Base-by-base conservation (phyloP, 2,113 vertebrate genomes). In the Okapia johnstoni region DNA sequence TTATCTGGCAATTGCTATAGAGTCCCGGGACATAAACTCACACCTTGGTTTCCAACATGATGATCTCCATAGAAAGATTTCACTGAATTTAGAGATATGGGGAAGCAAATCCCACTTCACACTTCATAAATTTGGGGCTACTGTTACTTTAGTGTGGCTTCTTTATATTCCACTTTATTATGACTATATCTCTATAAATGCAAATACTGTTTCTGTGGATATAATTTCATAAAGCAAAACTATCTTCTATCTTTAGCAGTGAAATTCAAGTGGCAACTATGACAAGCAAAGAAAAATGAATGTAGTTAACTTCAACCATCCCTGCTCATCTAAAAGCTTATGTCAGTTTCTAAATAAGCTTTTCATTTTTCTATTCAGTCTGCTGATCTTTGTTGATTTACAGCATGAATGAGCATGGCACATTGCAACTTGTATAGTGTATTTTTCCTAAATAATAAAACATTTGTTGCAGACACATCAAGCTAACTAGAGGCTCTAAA, bases 341-440 rank as follows among this genome's bases (percentile, higher is more conserved):
- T 99, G 99, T 98, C 99, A 98, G 96, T 98, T 99, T 98, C 98
- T 99, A 99, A 99, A 99, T 98, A 99, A 99, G 99, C 99, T 99
- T 99, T 99, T 99, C 99, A 99, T 99, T 99, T 99, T 98, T 98
- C 98, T 98, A 98, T 99, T 99, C 98, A 99, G 98, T 98, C 98
- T 98, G 98, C 98, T 99, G 99, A 99, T 99, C 99, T 99, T 98
- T 98, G 99, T 98, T 99, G 99, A 99, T 99, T 99, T 99, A 99
- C 98, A 98, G 98, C 98, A 98, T 99, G 98, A 99, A 98, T 98
- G 98, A 99, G 98, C 98, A 98, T 98, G 98, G 98, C 98, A 98
- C 98, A 96, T 89, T 97, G 98, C 97, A 98, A 98, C 98, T 98
- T 98, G 98, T 98, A 98, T 95, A 98, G 98, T 98, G 94, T 98